A percentile compares a stretch with the other conserved stretches of the same genome.
These are phyloP conservation scores for Antechinus stuartii DNA, from an alignment of 2,113 vertebrate species.

Conservation along the genomic window DNA sequence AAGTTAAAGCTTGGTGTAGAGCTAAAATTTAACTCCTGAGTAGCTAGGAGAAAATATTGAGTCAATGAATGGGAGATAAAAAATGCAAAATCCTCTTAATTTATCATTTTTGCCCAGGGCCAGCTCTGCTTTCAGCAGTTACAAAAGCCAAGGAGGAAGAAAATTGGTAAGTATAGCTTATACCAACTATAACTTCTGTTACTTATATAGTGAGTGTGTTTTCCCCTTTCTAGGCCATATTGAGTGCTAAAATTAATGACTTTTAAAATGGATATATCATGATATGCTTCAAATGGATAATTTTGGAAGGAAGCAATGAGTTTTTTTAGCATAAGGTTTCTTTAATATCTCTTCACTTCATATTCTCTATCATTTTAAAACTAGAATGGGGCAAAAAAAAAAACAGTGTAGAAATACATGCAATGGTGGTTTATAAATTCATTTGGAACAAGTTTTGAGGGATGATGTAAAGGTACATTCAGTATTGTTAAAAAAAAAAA, in stretches of 20 bases:
- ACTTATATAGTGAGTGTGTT: not conserved
- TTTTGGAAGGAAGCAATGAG: not conserved
- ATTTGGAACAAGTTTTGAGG: not conserved
- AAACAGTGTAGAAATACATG: not conserved
- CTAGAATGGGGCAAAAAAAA: not conserved
- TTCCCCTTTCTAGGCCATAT: not conserved
- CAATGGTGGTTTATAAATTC: not conserved
- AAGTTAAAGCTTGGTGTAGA: not conserved
- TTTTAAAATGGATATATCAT: not conserved
- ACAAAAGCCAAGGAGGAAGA: not conserved
- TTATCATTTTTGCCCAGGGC: constrained; percentile 48
- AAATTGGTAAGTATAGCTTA: constrained; percentile 5
- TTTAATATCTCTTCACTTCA: not conserved
- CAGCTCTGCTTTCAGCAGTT: not conserved
- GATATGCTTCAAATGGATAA: not conserved
- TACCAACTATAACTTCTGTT: not conserved
- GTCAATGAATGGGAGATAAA: not conserved
- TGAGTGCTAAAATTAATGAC: constrained; percentile 2
- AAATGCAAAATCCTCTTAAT: not conserved
- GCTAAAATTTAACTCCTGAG: not conserved
- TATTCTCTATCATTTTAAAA: not conserved
- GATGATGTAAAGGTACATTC: not conserved
- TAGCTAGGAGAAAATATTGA: not conserved
- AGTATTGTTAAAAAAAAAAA: not conserved
- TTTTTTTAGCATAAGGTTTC: not conserved